These are phyloP conservation scores for Caloenas nicobarica DNA, from an alignment of 2,113 vertebrate species.

Conservation along the genomic window DNA sequence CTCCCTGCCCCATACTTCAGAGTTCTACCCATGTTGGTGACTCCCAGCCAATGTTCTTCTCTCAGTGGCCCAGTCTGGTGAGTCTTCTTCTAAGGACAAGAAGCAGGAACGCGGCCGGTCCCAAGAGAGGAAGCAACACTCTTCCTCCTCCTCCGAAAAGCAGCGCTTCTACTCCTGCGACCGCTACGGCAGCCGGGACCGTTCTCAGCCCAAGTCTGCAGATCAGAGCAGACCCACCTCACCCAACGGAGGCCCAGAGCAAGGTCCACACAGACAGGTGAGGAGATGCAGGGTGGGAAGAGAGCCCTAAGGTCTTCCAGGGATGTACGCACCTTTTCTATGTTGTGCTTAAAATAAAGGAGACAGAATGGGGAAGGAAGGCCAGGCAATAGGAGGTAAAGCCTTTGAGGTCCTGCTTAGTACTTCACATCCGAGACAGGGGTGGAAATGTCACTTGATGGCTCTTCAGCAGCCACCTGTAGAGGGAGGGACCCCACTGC, in stretches of 20 bases:
- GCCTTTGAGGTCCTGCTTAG: background rate
- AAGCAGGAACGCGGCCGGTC: slow-evolving; percentile 88
- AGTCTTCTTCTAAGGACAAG: slow-evolving; percentile 72
- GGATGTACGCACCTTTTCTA: fast-evolving
- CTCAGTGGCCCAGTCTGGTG: slow-evolving; percentile 47
- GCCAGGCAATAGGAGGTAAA: background rate
- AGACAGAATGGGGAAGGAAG: background rate
- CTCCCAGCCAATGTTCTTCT: background rate
- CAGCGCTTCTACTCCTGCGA: slow-evolving; percentile 97
- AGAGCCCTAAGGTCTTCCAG: background rate
- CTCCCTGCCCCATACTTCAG: background rate
- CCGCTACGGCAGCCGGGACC: slow-evolving; percentile 90
- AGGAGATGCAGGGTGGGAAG: slow-evolving; percentile 34
- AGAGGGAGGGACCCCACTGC: background rate
- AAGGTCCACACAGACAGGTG: slow-evolving; percentile 87
- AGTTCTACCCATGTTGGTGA: fast-evolving
- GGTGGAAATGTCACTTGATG: background rate
- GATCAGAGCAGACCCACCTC: slow-evolving; percentile 87
- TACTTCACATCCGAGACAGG: background rate
- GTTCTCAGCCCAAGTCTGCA: slow-evolving; percentile 81
- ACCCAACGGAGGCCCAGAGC: slow-evolving; percentile 80
- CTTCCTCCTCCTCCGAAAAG: slow-evolving; percentile 88
- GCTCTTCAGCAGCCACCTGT: background rate
- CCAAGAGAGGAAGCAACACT: slow-evolving; percentile 91
- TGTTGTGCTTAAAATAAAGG: background rate